phyloP scores from a whole-genome alignment of 2,113 vertebrate species.

The Ictalurus furcatus region DNA sequence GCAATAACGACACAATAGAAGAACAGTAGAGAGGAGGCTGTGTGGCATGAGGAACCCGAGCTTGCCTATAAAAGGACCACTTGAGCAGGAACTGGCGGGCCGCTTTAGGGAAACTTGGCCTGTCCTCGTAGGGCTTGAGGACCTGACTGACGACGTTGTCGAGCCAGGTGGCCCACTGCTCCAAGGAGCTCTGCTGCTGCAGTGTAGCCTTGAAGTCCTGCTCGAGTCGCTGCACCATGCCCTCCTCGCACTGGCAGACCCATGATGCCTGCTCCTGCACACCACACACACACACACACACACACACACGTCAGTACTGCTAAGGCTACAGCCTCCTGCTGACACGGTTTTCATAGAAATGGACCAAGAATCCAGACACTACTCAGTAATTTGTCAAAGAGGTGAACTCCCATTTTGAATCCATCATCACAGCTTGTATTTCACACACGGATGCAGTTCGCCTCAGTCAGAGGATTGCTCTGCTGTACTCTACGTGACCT shows the following conservation, averaged over 20 bases:
- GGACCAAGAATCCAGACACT: too few relatives aligned
- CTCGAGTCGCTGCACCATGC: conserved; percentile 92
- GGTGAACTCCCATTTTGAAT: not conserved
- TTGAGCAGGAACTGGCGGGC: conserved; percentile 96
- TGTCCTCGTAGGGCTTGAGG: conserved; percentile 89
- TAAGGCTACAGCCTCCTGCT: too few relatives aligned
- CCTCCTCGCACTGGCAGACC: conserved; percentile 98
- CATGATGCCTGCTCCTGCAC: conserved; percentile 94
- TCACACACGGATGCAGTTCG: not conserved
- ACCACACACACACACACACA: not conserved
- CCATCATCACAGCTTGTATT: not conserved
- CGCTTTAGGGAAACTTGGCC: conserved; percentile 89
- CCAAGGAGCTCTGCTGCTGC: conserved; percentile 96
- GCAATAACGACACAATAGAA: not conserved
- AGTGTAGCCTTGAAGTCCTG: conserved; percentile 96
- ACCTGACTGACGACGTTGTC: conserved; percentile 92
- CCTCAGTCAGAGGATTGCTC: not conserved
- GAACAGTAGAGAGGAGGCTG: not conserved
- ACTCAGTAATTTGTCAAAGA: not conserved
- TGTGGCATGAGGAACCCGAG: not conserved
- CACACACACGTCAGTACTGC: too few relatives aligned
- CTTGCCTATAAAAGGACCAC: conserved; percentile 98
- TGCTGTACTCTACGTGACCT: not conserved
- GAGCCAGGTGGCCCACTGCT: conserved; percentile 97
- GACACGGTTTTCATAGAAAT: too few relatives aligned